Base-by-base conservation (phyloP, 2,888 invertebrate species). In the Orchesellides sinensis region DNA sequence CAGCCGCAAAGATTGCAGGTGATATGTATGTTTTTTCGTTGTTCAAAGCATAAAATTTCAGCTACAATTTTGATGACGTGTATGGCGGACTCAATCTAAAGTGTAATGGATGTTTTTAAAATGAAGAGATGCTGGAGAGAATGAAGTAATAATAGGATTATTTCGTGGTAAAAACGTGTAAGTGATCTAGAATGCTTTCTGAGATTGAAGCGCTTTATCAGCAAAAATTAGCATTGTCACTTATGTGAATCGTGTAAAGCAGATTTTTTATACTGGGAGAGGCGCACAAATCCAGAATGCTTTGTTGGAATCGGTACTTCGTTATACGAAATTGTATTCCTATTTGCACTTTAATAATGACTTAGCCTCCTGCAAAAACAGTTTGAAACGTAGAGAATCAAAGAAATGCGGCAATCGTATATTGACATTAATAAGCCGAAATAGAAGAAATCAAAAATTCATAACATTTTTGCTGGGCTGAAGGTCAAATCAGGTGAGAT, bases 1-100 rank as follows among this genome's bases (percentile, higher is more conserved):
- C 73, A 73, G 63, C 1, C 8, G 73, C 40, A 40, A 63, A 73
- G 49, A 61, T 73, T 49, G 59, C 27, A 40, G 10, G 40, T 40
- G 2, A 40, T 14, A 23, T 8, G 17, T 32, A 4, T 4, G 19
- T 27, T 14, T 61, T 61, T 32, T 61, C n/a, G 32, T 32, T 29
- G 6, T 27, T n/a, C 27, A 56, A 25, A 10, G 17, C 6, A 25
- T 23, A 56, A 23, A 12, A 56, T 12, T 23, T 1, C 19, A 8
- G 32, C 2, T 61, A 23, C 4, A 25, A 8, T n/a, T 25, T 17
- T 23, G 6, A 10, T 19, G 14, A 1, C 49, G n/a, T 17, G n/a
- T 10, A 49, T 49, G 4, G 5, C 49, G n/a, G 6, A 10, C 4
- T 54, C n/a, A n/a, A n/a, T n/a, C n/a, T n/a, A n/a, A n/a, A n/a